Conservation (phyloP, 2,888 invertebrate species). For the Corythucha ciliata region DNA sequence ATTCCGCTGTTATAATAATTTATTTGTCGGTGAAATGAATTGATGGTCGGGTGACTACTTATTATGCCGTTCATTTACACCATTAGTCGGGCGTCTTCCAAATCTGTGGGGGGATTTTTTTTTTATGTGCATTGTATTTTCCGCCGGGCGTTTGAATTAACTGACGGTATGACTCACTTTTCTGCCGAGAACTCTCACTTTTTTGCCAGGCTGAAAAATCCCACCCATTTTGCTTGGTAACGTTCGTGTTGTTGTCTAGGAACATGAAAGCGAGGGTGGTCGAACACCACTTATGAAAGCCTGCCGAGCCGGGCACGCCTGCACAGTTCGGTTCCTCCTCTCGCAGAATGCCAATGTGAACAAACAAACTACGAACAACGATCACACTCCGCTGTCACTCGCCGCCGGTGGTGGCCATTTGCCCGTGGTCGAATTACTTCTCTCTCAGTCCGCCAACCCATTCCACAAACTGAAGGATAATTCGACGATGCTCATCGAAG, state of each 20-base stretch:
- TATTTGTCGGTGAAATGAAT: too few relatives aligned
- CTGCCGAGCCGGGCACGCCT: constrained; percentile 88
- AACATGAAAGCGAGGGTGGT: constrained; percentile 94
- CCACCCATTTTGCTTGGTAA: background rate
- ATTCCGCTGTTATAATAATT: too few relatives aligned
- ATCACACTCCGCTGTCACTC: constrained; percentile 92
- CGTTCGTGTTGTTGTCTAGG: constrained; percentile 44
- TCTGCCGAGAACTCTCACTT: too few relatives aligned
- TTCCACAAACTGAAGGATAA: constrained; percentile 96
- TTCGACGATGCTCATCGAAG: constrained; percentile 97
- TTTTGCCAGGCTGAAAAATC: too few relatives aligned
- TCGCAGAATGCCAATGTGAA: constrained; percentile 79
- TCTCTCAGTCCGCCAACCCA: constrained; percentile 87
- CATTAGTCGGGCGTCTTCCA: too few relatives aligned
- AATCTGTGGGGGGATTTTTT: too few relatives aligned
- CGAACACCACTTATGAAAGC: constrained; percentile 98
- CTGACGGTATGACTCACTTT: too few relatives aligned
- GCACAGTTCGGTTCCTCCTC: constrained; percentile 92
- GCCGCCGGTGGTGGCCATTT: constrained; percentile 96
- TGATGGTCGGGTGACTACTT: too few relatives aligned
- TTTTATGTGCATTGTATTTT: too few relatives aligned
- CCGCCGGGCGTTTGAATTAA: too few relatives aligned
- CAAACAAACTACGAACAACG: constrained; percentile 83
- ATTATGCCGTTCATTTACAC: too few relatives aligned
- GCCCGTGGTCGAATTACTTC: constrained; percentile 81